Evolutionary conservation across 2,888 invertebrate genomes (phyloP).

Genomic region (Schrankia costaestrigalis): DNA sequence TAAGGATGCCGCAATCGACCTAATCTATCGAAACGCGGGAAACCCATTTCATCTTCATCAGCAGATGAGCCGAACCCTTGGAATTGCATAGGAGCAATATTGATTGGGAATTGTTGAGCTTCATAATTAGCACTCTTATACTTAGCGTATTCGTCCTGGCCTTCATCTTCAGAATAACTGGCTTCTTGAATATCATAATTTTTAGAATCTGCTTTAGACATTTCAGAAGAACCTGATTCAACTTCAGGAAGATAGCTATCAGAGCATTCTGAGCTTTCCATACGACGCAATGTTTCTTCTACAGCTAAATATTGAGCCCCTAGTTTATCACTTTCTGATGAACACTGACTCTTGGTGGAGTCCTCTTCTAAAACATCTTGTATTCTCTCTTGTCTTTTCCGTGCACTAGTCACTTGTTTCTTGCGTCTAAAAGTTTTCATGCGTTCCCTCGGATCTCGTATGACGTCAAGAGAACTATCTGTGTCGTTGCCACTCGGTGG

Average conservation of each 20-base stretch:
- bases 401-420: slow-evolving; percentile 81
- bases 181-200: slow-evolving; percentile 63
- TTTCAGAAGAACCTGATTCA: slow-evolving; percentile 82
- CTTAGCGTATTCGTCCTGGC: slow-evolving; percentile 70
- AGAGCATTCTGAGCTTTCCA: slow-evolving; percentile 83
- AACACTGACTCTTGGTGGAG: slow-evolving; percentile 74
- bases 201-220: slow-evolving; percentile 78
- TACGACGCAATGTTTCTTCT: slow-evolving; percentile 72
- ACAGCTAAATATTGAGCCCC: slow-evolving; percentile 61
- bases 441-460: slow-evolving; percentile 84
- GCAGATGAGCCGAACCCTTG: slow-evolving; percentile 83
- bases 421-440: slow-evolving; percentile 85
- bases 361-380: slow-evolving; percentile 78
- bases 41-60: slow-evolving; percentile 84
- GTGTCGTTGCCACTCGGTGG: slow-evolving; percentile 88
- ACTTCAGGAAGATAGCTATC: slow-evolving; percentile 86
- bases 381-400: slow-evolving; percentile 79
- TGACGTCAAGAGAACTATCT: slow-evolving; percentile 84
- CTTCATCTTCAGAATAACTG: slow-evolving; percentile 81
- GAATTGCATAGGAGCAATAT: slow-evolving; percentile 75
- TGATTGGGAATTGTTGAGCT: slow-evolving; percentile 66
- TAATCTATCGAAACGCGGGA: slow-evolving; percentile 82
- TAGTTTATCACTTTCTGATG: slow-evolving; percentile 74
- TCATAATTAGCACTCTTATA: slow-evolving; percentile 66
- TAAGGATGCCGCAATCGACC: slow-evolving; percentile 79